These are phyloP conservation scores for Pseudonaja textilis DNA, from an alignment of 2,113 vertebrate species.

Conservation along the genomic window DNA sequence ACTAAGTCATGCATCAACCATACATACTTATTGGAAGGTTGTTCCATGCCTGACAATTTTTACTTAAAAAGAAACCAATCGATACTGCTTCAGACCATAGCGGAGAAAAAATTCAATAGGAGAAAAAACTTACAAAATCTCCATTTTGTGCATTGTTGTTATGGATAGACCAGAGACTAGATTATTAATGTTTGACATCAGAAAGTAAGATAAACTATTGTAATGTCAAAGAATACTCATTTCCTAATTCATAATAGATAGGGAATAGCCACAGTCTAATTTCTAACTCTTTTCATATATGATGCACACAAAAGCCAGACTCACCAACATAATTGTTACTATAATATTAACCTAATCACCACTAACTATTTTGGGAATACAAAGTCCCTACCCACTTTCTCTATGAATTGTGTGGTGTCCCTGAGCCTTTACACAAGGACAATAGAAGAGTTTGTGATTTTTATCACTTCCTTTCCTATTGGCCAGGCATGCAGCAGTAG, in stretches of 20 bases:
- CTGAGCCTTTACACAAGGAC: background rate
- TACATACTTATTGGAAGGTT: background rate
- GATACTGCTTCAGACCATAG: background rate
- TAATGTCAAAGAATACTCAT: background rate
- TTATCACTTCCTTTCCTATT: background rate
- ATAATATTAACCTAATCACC: background rate
- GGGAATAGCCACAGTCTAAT: background rate
- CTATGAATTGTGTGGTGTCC: background rate
- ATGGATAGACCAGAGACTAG: background rate
- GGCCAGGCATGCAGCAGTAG: background rate
- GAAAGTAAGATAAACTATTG: background rate
- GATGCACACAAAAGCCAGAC: background rate
- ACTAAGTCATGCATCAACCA: background rate
- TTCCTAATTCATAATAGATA: background rate
- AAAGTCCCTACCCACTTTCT: background rate
- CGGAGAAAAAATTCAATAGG: background rate
- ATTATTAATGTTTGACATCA: background rate
- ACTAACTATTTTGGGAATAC: background rate
- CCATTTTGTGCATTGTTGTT: background rate
- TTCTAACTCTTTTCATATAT: background rate
- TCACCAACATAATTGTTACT: background rate
- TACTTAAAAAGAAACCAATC: background rate
- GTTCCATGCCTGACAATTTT: background rate
- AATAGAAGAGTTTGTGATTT: background rate
- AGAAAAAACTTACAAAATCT: background rate